Base-by-base conservation (phyloP, 2,797 vertebrate genomes). In the Clamator glandarius region DNA sequence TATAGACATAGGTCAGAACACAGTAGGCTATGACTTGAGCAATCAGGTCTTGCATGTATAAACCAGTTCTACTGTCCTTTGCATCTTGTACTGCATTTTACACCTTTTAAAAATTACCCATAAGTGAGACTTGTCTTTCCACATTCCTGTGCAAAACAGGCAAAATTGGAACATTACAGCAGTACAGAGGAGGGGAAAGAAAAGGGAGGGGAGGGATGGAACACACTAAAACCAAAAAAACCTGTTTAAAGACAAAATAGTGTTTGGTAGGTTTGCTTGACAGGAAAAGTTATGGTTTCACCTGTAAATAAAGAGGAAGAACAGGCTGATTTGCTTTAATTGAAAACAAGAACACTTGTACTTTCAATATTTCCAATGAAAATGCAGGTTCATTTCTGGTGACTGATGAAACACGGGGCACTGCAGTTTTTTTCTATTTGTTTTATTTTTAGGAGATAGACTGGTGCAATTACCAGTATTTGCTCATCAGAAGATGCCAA, bases 271-370 rank as follows among this genome's bases (percentile, higher is more conserved):
- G 50, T 57, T 78, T 59, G 5, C 88, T 89, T 91, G 28, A 23
- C 25, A 91, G 73, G 7, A 86, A 72, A 91, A 54, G 3, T 48
- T 62, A 70, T 11, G 6, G 16, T 50, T 83, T 95, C 66, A 86
- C 17, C 19, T 83, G 21, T 74, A 81, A 64, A 29, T 55, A 80
- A 94, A 92, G 82, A 93, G n/a, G 58, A 92, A 86, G 55, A 72
- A 79, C 11, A 73, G 23, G 4, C 11, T 76, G 31, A 57, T 88
- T 91, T 66, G 28, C 13, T 87, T 83, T 66, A 85, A 67, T 42
- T 72, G 29, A 87, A 85, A 87, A 82, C 41, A 67, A 50, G 26
- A 68, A 9, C 11, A 68, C 28, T 52, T 35, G 8, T 15, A 24
- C 9, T 95, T 86, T 69, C 64, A 80, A 2, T 68, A 66, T 78